Evolutionary conservation across 2,888 invertebrate species (phyloP), one percentile per base, ranked within the genome.

Genomic region (Pollenia amentaria): DNA sequence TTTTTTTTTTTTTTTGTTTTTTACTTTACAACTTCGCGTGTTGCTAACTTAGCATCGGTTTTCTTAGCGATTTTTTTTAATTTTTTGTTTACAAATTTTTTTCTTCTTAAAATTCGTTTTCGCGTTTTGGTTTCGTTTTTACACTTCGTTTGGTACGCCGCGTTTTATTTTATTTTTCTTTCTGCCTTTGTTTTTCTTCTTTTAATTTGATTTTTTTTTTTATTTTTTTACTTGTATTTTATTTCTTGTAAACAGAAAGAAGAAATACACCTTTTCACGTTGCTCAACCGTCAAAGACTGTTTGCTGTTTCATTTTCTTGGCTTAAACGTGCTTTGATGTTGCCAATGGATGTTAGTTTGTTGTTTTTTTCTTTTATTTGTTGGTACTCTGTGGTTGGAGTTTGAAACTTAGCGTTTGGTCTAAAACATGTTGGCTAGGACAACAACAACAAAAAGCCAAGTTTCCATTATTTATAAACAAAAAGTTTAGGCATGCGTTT

Each of bases 281-380:
- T 88, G 90, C 89, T 89, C 89, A 89, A 90, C 89, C 90, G 91
- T 90, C 89, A 89, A 88, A 89, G 90, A 91, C 92, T 92, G 90
- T 85, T 89, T 90, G 57, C 1, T 72, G 57, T 44, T 67, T 16
- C 14, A 1, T 16, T 75, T 57, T 84, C 38, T 57, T 75, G 81
- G 48, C 72, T 65, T 57, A 42, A 46, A 65, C 73, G 67, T n/a
- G 18, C 48, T 21, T 4, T 42, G 62, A 67, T 75, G 53, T 72
- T 81, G 84, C 79, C 78, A 79, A 89, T 18, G 12, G 73, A 75
- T 73, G 65, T 90, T 89, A 57, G 78, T 67, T 76, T 29, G 29
- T 29, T 29, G 29, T 29, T 4, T 29, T 29, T 29, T 29, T 29
- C 29, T 29, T 29, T 29, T 29, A 29, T 29, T 44, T 40, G 80